phyloP scores from a whole-genome alignment of 2,113 vertebrate genomes.

The Climacteris rufus region DNA sequence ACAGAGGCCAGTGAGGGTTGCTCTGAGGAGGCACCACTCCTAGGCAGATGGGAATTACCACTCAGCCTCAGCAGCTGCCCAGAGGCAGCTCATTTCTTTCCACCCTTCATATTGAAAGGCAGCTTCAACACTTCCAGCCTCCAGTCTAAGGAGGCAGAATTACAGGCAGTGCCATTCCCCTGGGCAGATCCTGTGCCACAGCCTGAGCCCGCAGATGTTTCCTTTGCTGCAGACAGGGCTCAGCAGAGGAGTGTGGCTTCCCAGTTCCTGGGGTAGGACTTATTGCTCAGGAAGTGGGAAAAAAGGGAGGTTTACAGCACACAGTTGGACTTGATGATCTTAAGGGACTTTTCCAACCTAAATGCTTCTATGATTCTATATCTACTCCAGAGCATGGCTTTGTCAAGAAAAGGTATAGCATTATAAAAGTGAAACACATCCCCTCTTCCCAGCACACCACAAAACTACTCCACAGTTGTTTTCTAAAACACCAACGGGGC shows the following conservation, averaged over 20 bases:
- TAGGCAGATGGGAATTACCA: no score
- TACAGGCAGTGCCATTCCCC: not conserved
- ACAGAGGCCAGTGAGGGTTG: accelerated
- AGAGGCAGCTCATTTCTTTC: not conserved
- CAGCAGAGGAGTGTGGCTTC: accelerated
- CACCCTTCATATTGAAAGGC: not conserved
- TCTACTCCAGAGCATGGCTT: not conserved
- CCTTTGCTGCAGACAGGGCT: not conserved
- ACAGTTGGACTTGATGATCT: accelerated
- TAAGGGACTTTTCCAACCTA: not conserved
- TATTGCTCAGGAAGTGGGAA: not conserved
- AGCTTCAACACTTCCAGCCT: not conserved
- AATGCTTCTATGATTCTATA: accelerated
- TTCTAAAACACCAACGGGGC: not conserved
- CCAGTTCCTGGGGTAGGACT: accelerated
- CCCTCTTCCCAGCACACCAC: not conserved
- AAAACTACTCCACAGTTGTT: not conserved
- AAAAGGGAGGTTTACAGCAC: not conserved
- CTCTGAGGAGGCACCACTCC: no score
- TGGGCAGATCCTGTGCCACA: not conserved
- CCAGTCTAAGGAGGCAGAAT: not conserved
- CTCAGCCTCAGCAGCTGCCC: not conserved
- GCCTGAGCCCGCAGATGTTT: not conserved
- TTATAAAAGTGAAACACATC: not conserved
- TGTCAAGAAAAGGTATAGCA: accelerated